Conservation (phyloP, 2,797 vertebrate genomes). For the Crax fasciolata region DNA sequence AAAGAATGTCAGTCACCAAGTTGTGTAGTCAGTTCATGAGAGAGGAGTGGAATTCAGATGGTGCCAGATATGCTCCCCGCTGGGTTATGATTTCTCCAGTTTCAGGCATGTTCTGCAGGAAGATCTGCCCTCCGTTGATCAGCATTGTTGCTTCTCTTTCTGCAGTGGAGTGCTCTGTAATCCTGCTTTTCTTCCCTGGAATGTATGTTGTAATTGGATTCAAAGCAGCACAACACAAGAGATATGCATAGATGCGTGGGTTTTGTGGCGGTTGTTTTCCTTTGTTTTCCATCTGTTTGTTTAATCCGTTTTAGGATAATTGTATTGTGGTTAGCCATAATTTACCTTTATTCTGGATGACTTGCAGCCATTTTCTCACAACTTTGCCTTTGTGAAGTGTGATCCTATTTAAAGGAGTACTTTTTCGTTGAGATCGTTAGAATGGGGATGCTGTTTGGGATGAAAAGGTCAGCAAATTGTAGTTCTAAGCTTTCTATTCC, state of each 20-base stretch:
- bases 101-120: background rate
- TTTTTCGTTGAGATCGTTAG: background rate
- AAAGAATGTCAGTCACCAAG: background rate
- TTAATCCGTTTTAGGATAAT: background rate
- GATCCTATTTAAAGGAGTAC: background rate
- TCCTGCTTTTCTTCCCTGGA: background rate
- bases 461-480: background rate
- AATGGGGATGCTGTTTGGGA: no score
- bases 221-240: background rate
- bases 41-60: background rate
- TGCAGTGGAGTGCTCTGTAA: background rate
- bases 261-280: background rate
- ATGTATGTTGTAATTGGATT: background rate
- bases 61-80: background rate
- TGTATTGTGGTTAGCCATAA: background rate
- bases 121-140: background rate
- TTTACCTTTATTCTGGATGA: background rate
- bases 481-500: background rate
- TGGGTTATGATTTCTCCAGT: background rate
- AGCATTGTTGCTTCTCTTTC: background rate
- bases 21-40: background rate
- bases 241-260: accelerated
- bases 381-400: background rate
- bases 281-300: background rate
- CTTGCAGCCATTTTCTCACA: background rate